Base-by-base conservation (phyloP, 2,888 invertebrate species). In the Acrocyrtus sp. region DNA sequence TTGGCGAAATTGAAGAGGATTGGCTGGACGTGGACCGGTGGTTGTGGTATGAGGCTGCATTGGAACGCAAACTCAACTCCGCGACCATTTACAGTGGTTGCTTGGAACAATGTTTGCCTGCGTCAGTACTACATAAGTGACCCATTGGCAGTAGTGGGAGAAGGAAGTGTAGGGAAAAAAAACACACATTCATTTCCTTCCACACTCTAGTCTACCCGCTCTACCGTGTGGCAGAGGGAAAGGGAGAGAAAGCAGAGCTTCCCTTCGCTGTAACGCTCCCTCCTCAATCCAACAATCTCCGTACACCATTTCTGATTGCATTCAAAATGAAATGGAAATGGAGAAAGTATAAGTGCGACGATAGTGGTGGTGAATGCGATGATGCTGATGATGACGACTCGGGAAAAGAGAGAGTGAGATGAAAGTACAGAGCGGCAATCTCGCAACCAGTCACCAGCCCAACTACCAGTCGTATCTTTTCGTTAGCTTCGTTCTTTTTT, bases 1-100 rank as follows among this genome's bases (percentile, higher is more conserved):
- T 72, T 65, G 51, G 58, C 48, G 48, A 60, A 60, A 65, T 61
- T 65, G 58, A 54, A 53, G 47, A 51, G 72, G 72, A 72, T 72
- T 72, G 72, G 72, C 58, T 60, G 72, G 22, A 51, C 19, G 51
- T 39, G 29, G 48, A 48, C 58, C 58, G 65, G 72, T 72, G 72
- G 70, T 63, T 70, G 63, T 70, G 70, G 65, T 65, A 27, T 21
- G 56, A 26, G 58, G 34, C 65, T 72, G 72, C 58, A 65, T 51
- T 51, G 65, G 72, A 72, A 72, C 72, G 72, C 72, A 72, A 72
- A 63, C 72, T 72, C 72, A 68, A 70, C 63, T 62, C 58, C 65
- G 60, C 65, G 65, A 72, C 60, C 65, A 43, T 43, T 58, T 68
- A 43, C 68, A 45, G 45, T 39, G 47, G 48, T 41, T 54, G 54